Conservation (phyloP, 2,797 vertebrate species). For the Periparus ater region DNA sequence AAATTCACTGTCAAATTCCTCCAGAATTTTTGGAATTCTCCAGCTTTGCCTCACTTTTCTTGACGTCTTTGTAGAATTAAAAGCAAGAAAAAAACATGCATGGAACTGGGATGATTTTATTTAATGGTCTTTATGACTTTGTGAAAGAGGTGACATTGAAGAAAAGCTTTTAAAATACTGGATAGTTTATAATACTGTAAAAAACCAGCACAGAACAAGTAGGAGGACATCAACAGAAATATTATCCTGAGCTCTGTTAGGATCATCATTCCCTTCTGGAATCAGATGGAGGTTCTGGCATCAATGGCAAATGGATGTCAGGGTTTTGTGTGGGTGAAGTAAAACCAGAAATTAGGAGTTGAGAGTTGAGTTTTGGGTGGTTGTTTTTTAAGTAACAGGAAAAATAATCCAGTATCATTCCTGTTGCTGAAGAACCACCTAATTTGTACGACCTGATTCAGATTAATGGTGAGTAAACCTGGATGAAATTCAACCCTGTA, state of each 20-base stretch:
- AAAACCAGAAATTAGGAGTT: neutral
- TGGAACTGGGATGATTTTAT: neutral
- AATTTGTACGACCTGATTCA: neutral
- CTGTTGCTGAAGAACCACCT: neutral
- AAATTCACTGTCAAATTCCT: neutral
- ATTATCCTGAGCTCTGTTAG: neutral
- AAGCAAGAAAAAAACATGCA: neutral
- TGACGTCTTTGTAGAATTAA: neutral
- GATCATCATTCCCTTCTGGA: neutral
- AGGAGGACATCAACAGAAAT: neutral
- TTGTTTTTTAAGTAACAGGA: neutral
- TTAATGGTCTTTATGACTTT: neutral
- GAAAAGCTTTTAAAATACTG: neutral
- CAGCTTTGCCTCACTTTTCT: neutral
- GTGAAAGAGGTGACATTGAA: neutral
- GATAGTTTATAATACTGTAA: neutral
- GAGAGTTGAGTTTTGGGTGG: neutral
- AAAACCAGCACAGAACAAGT: neutral
- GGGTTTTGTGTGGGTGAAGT: neutral
- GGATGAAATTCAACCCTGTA: neutral
- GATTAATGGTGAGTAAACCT: neutral
- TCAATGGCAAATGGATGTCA: neutral
- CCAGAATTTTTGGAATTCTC: neutral
- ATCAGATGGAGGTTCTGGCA: neutral
- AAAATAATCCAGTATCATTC: neutral